These are phyloP conservation scores for Eupithecia centaureata DNA, from an alignment of 2,888 invertebrate genomes.

Conservation along the genomic window DNA sequence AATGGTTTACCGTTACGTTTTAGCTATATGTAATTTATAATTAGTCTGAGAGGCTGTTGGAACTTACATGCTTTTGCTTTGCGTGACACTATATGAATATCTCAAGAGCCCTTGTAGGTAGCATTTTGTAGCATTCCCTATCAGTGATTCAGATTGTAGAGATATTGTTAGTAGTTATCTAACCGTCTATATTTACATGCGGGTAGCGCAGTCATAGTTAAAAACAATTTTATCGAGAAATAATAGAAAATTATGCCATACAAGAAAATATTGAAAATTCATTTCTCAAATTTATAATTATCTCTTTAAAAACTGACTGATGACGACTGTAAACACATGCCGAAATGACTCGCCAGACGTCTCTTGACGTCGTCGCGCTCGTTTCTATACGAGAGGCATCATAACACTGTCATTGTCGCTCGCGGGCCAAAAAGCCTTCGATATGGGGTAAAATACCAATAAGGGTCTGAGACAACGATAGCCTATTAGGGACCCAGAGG, in stretches of 20 bases:
- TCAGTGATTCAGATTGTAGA: not conserved
- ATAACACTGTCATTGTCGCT: no score
- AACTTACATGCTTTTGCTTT: constrained; percentile 4
- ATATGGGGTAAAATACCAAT: no score
- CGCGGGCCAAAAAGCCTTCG: no score
- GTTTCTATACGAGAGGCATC: no score
- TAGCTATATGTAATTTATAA: no score
- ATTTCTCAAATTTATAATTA: not conserved
- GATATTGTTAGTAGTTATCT: not conserved
- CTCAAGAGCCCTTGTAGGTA: constrained; percentile 6
- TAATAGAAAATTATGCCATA: not conserved
- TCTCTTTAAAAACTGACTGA: no score
- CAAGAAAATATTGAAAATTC: not conserved
- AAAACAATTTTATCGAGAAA: not conserved
- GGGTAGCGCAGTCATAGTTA: not conserved
- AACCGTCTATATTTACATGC: not conserved
- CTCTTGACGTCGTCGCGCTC: not conserved
- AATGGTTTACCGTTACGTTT: constrained; percentile 21
- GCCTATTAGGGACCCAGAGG: not conserved
- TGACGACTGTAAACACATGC: no score
- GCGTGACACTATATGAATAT: constrained; percentile 2
- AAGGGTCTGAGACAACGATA: not conserved
- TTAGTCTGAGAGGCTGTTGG: constrained; percentile 7
- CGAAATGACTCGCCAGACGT: no score
- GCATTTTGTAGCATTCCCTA: not conserved